phyloP scores from a whole-genome alignment of 2,888 invertebrate genomes.

The Aphidoletes aphidimyza region DNA sequence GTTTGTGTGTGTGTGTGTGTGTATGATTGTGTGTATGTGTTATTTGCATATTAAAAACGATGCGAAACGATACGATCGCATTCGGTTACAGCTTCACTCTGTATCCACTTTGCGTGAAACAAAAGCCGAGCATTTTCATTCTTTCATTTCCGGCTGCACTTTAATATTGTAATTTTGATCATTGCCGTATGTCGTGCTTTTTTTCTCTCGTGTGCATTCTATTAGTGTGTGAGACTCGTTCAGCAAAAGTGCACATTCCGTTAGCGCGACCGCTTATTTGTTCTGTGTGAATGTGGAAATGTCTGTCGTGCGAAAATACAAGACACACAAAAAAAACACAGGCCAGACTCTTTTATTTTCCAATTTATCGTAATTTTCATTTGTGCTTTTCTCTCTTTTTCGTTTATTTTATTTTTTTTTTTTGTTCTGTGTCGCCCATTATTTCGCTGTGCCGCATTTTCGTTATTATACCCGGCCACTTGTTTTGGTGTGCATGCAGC shows the following conservation, averaged over 20 bases:
- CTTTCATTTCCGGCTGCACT: constrained; percentile 47
- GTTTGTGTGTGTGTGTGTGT: background rate
- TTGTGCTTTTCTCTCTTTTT: constrained; percentile 3
- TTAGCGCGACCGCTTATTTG: background rate
- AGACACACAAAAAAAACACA: background rate
- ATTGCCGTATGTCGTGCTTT: constrained; percentile 7
- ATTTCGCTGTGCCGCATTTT: background rate
- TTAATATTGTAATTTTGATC: constrained; percentile 30
- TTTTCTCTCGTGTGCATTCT: background rate
- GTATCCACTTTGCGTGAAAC: constrained; percentile 11
- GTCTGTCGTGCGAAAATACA: background rate
- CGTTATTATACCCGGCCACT: too few species aligned
- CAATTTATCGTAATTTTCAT: constrained; percentile 51
- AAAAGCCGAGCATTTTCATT: constrained; percentile 19
- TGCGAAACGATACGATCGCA: too few species aligned
- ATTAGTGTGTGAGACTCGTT: too few species aligned
- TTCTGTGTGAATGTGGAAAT: background rate
- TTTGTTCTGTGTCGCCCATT: constrained; percentile 25
- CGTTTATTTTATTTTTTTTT: background rate
- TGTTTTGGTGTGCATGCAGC: background rate
- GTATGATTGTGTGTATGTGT: background rate
- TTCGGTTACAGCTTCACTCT: too few species aligned
- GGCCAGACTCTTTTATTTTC: constrained; percentile 9
- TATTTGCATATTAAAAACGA: constrained; percentile 20
- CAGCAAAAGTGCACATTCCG: background rate